A percentile compares a stretch with the other conserved stretches of the same genome.
Evolutionary conservation across 2,888 invertebrate species (phyloP).

Genomic region (Marronus borbonicus): DNA sequence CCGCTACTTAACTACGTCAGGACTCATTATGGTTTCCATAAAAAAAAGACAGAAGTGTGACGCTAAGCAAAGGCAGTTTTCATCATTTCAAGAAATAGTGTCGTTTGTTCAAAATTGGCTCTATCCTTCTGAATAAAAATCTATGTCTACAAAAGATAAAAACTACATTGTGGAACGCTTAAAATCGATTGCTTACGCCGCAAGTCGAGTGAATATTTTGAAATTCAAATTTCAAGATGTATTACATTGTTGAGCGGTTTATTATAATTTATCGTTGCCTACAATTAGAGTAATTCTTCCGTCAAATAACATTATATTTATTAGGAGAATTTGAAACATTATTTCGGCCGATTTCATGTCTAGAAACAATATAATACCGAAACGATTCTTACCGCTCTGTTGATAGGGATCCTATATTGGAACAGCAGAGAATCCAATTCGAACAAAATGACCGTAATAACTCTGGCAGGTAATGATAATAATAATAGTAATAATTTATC

Average conservation of each 20-base stretch:
- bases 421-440: conserved; percentile 26
- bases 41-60: no score
- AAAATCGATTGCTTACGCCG: no score
- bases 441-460: conserved; percentile 31
- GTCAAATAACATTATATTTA: conserved; percentile 31
- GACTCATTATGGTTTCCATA: no score
- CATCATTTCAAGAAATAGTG: no score
- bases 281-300: conserved; percentile 21
- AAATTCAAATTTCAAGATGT: not conserved
- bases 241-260: not conserved
- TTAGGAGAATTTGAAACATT: conserved; percentile 30
- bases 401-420: conserved; percentile 28
- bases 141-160: no score
- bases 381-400: conserved; percentile 14
- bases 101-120: no score
- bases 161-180: no score
- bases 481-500: conserved; percentile 30
- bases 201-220: not conserved
- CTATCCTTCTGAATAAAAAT: no score
- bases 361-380: conserved; percentile 37
- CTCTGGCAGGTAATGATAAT: conserved; percentile 26
- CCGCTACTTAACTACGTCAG: no score
- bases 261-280: conserved; percentile 1
- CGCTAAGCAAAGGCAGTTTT: no score
- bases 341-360: conserved; percentile 42